Evolutionary conservation across 1,140 invertebrate species (phyloP), one percentile per base, ranked within the genome.

Genomic region (Oscheius sp.): DNA sequence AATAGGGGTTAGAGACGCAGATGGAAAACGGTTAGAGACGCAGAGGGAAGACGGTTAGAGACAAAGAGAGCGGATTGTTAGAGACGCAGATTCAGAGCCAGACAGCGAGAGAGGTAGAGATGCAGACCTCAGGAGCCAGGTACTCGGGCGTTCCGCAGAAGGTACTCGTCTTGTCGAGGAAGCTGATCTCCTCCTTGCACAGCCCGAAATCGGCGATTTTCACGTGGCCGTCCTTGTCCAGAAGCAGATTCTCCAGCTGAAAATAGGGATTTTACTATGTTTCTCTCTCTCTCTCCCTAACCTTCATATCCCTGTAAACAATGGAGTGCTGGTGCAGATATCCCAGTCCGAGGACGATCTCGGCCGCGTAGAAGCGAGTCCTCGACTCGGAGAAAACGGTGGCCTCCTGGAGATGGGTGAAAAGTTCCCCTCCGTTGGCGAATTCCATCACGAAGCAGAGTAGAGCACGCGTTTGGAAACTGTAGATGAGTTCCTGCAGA

Each of bases 141-240:
- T 99, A 99, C 87, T 98, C 95, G n/a, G 96, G 95, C 65, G 96
- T 99, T 68, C 96, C 96, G 88, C 96, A 99, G 88, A 99, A 99
- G 49, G 96, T 99, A 87, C 94, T 94, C 20, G 96, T 99, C 77
- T 93, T 97, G 79, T 91, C 89, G 73, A 94, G 94, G 87, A 94
- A 97, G 52, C 91, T 93, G 81, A 99, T 98, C 83, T 95, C 91
- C 86, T 97, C 94, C 88, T 99, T 99, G 87, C 96, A 99, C 29
- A 99, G 88, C 26, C 96, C 96, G 88, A 99, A 99, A 87, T 99
- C 96, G 55, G 89, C 89, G 71, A 87, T 88, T 89, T 97, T 98
- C 81, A 99, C 97, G 86, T 98, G 95, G 52, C 95, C 95, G 86
- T 97, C 94, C 87, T 95, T 95, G 86, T 99, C 96, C 66, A 99